Conservation (phyloP, 2,797 vertebrate species). For the Tolypeutes matacus region DNA sequence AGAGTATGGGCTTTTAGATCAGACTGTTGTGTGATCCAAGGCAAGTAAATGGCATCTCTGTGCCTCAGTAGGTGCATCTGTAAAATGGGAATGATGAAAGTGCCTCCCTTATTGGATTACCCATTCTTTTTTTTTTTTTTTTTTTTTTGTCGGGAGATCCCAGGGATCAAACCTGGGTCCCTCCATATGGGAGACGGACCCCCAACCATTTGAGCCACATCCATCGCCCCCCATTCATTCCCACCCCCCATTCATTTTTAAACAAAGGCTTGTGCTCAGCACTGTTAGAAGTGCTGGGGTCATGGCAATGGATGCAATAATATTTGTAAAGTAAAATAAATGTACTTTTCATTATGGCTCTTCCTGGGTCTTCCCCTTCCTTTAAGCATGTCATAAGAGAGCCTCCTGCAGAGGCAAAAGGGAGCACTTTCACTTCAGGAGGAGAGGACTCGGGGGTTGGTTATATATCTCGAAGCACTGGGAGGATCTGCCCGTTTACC, state of each 20-base stretch:
- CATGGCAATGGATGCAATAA: background rate
- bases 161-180: too few species aligned
- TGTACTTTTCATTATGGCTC: background rate
- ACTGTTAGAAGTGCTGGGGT: background rate
- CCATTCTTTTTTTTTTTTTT: background rate
- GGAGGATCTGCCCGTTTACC: background rate
- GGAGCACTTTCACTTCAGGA: background rate
- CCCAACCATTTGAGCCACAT: too few species aligned
- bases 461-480: background rate
- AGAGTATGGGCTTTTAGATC: background rate
- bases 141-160: too few species aligned
- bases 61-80: background rate
- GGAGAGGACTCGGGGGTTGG: background rate
- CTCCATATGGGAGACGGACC: too few species aligned
- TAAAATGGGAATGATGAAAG: background rate
- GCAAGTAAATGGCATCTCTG: background rate
- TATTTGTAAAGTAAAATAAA: background rate
- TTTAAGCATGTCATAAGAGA: background rate
- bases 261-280: background rate
- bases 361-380: conserved; percentile 3
- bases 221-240: too few species aligned
- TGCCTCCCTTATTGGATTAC: background rate
- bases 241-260: too few species aligned
- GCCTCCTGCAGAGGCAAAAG: background rate
- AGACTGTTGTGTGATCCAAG: background rate